A percentile compares a stretch with the other conserved stretches of the same genome.
Conservation (phyloP, 2,888 invertebrate species). For the Synanthedon myopaeformis region DNA sequence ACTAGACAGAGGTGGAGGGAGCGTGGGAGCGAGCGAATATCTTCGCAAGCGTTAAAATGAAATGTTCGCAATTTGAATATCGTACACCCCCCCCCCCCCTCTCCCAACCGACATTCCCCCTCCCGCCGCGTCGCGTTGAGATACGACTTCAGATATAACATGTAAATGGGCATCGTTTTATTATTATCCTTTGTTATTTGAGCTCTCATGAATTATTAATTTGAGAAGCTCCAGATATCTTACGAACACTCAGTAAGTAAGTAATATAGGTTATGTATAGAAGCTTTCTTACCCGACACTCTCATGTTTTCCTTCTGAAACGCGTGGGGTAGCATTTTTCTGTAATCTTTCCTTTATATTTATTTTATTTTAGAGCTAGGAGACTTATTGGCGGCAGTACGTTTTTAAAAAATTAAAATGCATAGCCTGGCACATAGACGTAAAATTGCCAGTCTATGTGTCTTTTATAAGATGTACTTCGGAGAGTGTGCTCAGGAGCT, state of each 20-base stretch:
- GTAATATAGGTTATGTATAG: neutral
- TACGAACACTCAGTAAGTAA: neutral
- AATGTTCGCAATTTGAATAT: constrained; percentile 71
- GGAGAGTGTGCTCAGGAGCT: no score
- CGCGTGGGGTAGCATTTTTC: no score
- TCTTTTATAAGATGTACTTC: no score
- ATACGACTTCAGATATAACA: constrained; percentile 7
- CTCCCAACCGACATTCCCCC: constrained; percentile 5
- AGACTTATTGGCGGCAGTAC: no score
- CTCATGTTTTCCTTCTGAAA: no score
- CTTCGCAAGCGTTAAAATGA: constrained; percentile 71
- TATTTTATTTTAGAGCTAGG: no score
- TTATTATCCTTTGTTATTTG: constrained; percentile 1
- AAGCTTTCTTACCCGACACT: no score
- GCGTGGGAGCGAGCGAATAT: constrained; percentile 65
- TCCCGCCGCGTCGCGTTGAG: constrained; percentile 1
- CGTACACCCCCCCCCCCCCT: constrained; percentile 18
- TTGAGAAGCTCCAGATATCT: neutral
- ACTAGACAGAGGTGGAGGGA: constrained; percentile 4
- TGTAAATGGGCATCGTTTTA: constrained; percentile 4
- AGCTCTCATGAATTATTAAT: neutral
- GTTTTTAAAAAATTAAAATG: no score
- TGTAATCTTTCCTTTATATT: no score
- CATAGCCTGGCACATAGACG: no score
- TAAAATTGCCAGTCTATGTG: no score